Evolutionary conservation across 2,888 invertebrate species (phyloP).

Genomic region (Machimus atricapillus): DNA sequence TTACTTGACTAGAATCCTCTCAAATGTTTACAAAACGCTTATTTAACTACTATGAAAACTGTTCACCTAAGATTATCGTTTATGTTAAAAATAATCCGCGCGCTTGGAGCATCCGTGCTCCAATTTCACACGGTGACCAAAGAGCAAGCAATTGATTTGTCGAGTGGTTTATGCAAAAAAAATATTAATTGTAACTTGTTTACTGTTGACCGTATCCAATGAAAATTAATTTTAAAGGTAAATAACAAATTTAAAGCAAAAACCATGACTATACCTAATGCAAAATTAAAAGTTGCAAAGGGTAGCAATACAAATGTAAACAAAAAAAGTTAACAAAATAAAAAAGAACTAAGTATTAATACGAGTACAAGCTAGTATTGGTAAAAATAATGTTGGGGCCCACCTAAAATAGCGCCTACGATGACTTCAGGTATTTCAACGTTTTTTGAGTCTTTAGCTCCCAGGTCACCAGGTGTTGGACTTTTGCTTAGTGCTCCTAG

Average conservation of each 20-base stretch:
- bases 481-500: conserved; percentile 82
- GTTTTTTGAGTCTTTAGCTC: conserved; percentile 84
- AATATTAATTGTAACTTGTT: background rate
- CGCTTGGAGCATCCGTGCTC: background rate
- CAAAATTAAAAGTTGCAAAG: conserved; percentile 32
- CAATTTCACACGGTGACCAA: background rate
- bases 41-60: conserved; percentile 4
- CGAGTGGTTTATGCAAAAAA: background rate
- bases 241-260: conserved; percentile 34
- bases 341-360: conserved; percentile 19
- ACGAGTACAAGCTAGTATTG: conserved; percentile 54
- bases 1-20: conserved; percentile 39
- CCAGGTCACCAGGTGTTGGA: conserved; percentile 79
- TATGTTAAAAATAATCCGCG: background rate
- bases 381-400: conserved; percentile 61
- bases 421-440: conserved; percentile 95
- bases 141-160: conserved; percentile 20
- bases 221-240: conserved; percentile 6
- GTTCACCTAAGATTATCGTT: background rate
- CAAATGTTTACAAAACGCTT: conserved; percentile 21
- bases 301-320: conserved; percentile 18
- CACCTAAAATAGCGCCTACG: conserved; percentile 95
- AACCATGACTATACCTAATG: conserved; percentile 33
- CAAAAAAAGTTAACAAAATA: conserved; percentile 25
- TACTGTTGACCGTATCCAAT: conserved; percentile 14